These are phyloP conservation scores for Trypoxylus dichotomus DNA, from an alignment of 1,140 invertebrate species.

Conservation along the genomic window DNA sequence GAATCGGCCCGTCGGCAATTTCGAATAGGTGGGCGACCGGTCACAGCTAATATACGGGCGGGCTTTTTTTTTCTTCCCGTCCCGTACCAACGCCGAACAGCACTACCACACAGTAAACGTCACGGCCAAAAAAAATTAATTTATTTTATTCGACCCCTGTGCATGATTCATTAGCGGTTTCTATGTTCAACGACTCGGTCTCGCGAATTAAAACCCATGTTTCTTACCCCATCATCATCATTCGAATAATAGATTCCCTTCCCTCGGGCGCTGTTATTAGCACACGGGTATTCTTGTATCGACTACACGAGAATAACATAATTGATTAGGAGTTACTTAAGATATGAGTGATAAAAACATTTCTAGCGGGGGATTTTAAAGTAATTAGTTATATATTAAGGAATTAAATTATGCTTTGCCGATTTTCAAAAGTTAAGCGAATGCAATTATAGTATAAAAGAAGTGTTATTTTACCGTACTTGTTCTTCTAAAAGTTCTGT, in stretches of 20 bases:
- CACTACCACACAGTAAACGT: not conserved
- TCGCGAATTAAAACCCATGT: constrained; percentile 27
- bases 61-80: constrained; percentile 29
- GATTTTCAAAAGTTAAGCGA: too few relatives aligned
- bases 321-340: too few relatives aligned
- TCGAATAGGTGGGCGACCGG: constrained; percentile 39
- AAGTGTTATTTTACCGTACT: too few relatives aligned
- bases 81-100: not conserved
- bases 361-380: too few relatives aligned
- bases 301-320: not conserved
- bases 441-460: too few relatives aligned
- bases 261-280: not conserved
- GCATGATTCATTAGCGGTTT: constrained; percentile 40
- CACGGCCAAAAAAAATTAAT: constrained; percentile 40
- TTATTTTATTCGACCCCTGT: constrained; percentile 45
- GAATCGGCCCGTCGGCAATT: constrained; percentile 6
- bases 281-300: not conserved
- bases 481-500: too few relatives aligned
- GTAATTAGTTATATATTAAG: too few relatives aligned
- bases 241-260: constrained; percentile 2
- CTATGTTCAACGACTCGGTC: constrained; percentile 25
- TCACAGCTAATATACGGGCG: constrained; percentile 35
- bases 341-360: too few relatives aligned
- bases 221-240: not conserved
- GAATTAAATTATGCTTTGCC: too few relatives aligned